A percentile compares a stretch with the other conserved stretches of the same genome.
phyloP scores from a whole-genome alignment of 2,113 vertebrate species.

The Cygnus atratus region DNA sequence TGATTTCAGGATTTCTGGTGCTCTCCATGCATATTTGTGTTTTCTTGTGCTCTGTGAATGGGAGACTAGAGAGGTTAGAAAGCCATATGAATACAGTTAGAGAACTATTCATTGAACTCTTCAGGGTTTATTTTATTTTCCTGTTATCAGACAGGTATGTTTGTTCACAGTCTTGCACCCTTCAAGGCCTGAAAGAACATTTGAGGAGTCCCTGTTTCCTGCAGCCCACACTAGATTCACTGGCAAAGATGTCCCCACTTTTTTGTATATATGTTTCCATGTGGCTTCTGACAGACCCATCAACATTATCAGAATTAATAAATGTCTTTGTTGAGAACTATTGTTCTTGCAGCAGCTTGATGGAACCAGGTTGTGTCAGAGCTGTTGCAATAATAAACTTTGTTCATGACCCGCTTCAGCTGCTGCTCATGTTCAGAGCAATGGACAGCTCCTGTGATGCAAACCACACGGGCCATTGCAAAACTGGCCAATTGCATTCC shows the following conservation, averaged over 20 bases:
- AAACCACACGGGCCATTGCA: neutral
- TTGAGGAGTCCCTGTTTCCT: neutral
- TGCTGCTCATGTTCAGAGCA: neutral
- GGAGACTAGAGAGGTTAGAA: neutral
- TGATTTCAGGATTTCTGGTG: neutral
- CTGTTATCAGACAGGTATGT: neutral
- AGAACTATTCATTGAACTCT: neutral
- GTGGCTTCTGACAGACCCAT: neutral
- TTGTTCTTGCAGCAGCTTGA: neutral
- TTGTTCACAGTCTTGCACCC: neutral
- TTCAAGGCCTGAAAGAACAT: neutral
- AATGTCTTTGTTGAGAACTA: neutral
- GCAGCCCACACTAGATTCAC: neutral
- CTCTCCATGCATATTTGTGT: neutral
- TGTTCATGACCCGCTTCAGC: neutral
- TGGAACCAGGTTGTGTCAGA: neutral
- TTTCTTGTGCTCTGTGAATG: neutral
- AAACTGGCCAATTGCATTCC: neutral
- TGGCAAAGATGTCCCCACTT: neutral
- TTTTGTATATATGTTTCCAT: neutral
- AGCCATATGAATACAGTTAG: neutral
- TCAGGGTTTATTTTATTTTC: neutral
- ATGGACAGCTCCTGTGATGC: neutral
- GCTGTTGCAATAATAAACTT: neutral
- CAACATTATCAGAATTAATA: neutral